Evolutionary conservation across 2,888 invertebrate genomes (phyloP).

Genomic region (Cloeon dipterum): DNA sequence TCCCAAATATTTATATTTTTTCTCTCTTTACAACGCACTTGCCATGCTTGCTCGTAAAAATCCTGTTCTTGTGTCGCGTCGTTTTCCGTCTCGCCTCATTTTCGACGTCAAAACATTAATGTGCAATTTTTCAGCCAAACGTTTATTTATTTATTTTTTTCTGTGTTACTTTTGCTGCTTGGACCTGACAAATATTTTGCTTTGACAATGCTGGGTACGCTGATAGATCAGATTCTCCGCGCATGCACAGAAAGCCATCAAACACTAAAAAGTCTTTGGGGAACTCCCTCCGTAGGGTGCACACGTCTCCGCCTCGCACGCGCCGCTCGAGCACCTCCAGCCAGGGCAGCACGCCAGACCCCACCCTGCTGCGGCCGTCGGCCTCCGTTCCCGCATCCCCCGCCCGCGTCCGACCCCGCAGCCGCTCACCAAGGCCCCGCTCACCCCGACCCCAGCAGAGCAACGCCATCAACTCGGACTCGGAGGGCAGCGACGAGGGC

Average conservation of each 20-base stretch:
- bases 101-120: too few relatives aligned
- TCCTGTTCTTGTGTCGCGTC: too few relatives aligned
- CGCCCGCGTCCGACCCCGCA: background rate
- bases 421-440: background rate
- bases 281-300: constrained; percentile 12
- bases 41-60: too few relatives aligned
- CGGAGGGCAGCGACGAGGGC: background rate
- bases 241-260: background rate
- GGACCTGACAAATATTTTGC: too few relatives aligned
- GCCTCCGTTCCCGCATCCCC: background rate
- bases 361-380: constrained; percentile 5
- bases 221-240: background rate
- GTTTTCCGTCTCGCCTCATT: too few relatives aligned
- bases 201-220: background rate
- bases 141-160: too few relatives aligned
- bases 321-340: constrained; percentile 24
- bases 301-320: constrained; percentile 22
- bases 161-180: too few relatives aligned
- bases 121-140: too few relatives aligned
- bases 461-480: background rate
- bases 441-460: background rate
- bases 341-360: constrained; percentile 19
- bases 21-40: too few relatives aligned
- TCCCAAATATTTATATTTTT: too few relatives aligned
- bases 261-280: background rate